Percentiles rank a stretch among this genome's conserved stretches.
These are phyloP conservation scores for Benthochromis sp. DNA, from an alignment of 2,113 vertebrate species.

Conservation along the genomic window DNA sequence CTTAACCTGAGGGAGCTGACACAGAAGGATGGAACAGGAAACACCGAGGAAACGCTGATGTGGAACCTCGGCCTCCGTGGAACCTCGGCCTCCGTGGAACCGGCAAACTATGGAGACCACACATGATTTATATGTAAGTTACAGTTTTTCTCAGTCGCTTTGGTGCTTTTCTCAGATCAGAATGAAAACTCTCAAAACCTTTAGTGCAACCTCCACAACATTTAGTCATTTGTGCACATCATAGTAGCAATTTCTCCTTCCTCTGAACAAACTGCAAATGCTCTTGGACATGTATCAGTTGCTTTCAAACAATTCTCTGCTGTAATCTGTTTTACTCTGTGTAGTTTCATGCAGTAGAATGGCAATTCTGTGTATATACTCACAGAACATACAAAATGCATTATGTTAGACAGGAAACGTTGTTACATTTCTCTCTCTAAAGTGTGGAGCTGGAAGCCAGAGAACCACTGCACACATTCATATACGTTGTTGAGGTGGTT, in stretches of 20 bases:
- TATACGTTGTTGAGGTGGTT: neutral
- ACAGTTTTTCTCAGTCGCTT: neutral
- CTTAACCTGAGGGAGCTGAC: neutral
- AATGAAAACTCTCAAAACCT: neutral
- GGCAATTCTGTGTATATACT: no score
- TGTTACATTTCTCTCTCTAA: no score
- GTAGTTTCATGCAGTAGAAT: no score
- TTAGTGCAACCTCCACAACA: neutral
- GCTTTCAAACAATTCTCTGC: neutral
- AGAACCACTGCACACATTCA: neutral
- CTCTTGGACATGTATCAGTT: neutral
- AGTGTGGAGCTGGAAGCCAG: neutral
- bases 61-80: neutral
- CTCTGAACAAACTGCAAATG: neutral
- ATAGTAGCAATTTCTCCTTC: neutral
- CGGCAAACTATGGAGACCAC: neutral
- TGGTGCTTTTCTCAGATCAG: neutral
- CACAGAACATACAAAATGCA: no score
- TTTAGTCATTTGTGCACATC: neutral
- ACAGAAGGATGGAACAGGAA: neutral
- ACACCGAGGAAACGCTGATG: accelerated
- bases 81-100: neutral
- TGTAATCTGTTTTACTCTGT: no score
- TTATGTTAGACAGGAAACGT: no score
- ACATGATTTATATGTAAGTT: neutral